A percentile compares a stretch with the other conserved stretches of the same genome.
Evolutionary conservation across 2,797 vertebrate species (phyloP).

Genomic region (Cheracebus regulus): DNA sequence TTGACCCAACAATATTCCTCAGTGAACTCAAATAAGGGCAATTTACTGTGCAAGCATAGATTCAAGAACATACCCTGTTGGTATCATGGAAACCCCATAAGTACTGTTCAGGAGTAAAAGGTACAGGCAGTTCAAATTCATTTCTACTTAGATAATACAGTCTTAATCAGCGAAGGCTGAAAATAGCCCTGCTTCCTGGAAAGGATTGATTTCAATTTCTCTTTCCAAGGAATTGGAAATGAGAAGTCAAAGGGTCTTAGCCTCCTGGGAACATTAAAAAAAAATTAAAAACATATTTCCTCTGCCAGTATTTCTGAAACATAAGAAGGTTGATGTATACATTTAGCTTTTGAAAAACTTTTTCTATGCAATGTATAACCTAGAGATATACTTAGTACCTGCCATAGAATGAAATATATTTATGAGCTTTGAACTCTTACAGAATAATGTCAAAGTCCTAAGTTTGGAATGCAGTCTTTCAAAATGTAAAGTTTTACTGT

Average conservation of each 20-base stretch:
- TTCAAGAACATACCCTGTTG: background rate
- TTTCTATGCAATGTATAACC: background rate
- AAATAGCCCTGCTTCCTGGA: slow-evolving; percentile 62
- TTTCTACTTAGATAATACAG: slow-evolving; percentile 61
- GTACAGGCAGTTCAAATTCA: slow-evolving; percentile 44
- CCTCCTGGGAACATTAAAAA: slow-evolving; percentile 44
- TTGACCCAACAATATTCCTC: background rate
- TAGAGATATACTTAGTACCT: background rate
- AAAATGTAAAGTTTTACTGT: background rate
- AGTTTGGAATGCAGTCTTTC: background rate
- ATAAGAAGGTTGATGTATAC: background rate
- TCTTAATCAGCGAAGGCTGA: slow-evolving; percentile 57
- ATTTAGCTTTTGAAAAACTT: slow-evolving; percentile 26
- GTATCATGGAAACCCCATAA: background rate
- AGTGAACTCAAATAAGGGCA: background rate
- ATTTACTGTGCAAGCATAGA: background rate
- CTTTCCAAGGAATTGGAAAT: slow-evolving; percentile 67
- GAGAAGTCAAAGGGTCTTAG: slow-evolving; percentile 39
- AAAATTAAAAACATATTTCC: slow-evolving; percentile 59
- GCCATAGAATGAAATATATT: background rate
- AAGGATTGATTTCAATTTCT: slow-evolving; percentile 65
- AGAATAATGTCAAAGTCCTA: background rate
- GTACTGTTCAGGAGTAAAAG: background rate
- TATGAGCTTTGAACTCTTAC: background rate
- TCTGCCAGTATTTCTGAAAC: slow-evolving; percentile 43